A percentile compares a stretch with the other conserved stretches of the same genome.
Conservation (phyloP, 2,888 invertebrate genomes). For the Embidobia sp. region DNA sequence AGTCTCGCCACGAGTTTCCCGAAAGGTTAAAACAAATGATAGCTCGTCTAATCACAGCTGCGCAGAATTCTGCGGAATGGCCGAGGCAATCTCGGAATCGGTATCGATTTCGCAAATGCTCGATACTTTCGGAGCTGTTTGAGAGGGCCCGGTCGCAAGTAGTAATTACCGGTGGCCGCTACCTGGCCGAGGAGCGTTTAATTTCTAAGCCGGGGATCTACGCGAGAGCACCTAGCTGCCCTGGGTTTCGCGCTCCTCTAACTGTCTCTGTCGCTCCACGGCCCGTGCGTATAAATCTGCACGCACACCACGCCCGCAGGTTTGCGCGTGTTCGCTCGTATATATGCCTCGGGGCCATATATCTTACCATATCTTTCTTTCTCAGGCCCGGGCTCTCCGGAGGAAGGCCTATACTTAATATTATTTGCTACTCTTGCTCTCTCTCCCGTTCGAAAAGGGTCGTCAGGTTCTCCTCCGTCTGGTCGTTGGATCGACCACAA, state of each 20-base stretch:
- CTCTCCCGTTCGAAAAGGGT: conserved; percentile 57
- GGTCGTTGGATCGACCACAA: conserved; percentile 74
- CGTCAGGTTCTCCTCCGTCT: conserved; percentile 60
- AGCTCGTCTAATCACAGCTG: conserved; percentile 24
- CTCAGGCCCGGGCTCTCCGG: conserved; percentile 57
- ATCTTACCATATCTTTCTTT: conserved; percentile 71
- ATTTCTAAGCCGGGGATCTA: conserved; percentile 73
- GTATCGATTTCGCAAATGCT: conserved; percentile 70
- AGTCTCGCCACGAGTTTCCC: conserved; percentile 13
- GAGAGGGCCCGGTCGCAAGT: conserved; percentile 76
- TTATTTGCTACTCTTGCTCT: conserved; percentile 79
- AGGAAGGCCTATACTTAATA: conserved; percentile 81
- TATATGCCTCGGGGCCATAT: conserved; percentile 71
- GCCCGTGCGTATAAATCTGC: conserved; percentile 63
- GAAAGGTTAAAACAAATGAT: conserved; percentile 53
- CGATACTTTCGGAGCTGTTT: conserved; percentile 73
- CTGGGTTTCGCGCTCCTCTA: conserved; percentile 3
- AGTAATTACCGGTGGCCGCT: conserved; percentile 82
- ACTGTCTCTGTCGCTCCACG: conserved; percentile 38
- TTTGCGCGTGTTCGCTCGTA: conserved; percentile 66
- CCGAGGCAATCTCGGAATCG: conserved; percentile 10
- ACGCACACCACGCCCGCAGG: conserved; percentile 61
- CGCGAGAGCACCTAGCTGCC: conserved; percentile 14
- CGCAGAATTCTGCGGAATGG: conserved; percentile 10
- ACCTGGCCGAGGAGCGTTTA: conserved; percentile 81